Evolutionary conservation across 2,888 invertebrate genomes (phyloP).

Genomic region (Drosophila multiciliata): DNA sequence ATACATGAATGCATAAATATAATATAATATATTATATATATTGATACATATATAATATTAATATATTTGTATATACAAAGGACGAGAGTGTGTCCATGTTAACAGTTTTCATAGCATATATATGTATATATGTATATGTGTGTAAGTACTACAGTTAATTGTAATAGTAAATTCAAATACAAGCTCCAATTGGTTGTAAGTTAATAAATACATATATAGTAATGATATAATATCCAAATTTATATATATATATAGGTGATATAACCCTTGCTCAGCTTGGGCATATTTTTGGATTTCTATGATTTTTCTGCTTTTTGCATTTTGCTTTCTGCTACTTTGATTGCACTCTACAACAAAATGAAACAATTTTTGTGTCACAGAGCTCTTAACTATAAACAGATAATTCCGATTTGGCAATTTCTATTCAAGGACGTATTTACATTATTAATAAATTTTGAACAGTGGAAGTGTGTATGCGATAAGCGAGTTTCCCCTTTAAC

Average conservation of each 20-base stretch:
- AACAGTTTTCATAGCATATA: slow-evolving; percentile 53
- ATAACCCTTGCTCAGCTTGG: slow-evolving; percentile 56
- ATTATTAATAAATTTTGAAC: slow-evolving; percentile 22
- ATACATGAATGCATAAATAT: slow-evolving; percentile 48
- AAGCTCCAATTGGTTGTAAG: slow-evolving; percentile 68
- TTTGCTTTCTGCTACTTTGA: slow-evolving; percentile 25
- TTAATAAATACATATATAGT: slow-evolving; percentile 37
- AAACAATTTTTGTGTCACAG: slow-evolving; percentile 31
- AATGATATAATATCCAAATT: slow-evolving; percentile 42
- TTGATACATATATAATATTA: slow-evolving; percentile 19
- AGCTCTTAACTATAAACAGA: slow-evolving; percentile 24
- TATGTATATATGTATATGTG: slow-evolving; percentile 11
- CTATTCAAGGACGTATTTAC: slow-evolving; percentile 33
- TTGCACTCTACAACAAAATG: slow-evolving; percentile 39
- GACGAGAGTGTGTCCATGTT: slow-evolving; percentile 55
- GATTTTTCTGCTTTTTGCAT: slow-evolving; percentile 9
- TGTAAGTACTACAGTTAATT: slow-evolving; percentile 50
- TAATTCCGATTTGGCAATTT: slow-evolving; percentile 1
- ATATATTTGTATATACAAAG: slow-evolving; percentile 63
- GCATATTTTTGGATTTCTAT: slow-evolving; percentile 41
- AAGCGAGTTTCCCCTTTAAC: neutral
- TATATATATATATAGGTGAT: slow-evolving; percentile 29
- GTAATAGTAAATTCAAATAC: slow-evolving; percentile 73
- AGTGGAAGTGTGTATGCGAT: neutral
- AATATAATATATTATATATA: slow-evolving; percentile 8